These are phyloP conservation scores for Brachionus calyciflorus DNA, from an alignment of 1,140 invertebrate genomes.

Conservation along the genomic window DNA sequence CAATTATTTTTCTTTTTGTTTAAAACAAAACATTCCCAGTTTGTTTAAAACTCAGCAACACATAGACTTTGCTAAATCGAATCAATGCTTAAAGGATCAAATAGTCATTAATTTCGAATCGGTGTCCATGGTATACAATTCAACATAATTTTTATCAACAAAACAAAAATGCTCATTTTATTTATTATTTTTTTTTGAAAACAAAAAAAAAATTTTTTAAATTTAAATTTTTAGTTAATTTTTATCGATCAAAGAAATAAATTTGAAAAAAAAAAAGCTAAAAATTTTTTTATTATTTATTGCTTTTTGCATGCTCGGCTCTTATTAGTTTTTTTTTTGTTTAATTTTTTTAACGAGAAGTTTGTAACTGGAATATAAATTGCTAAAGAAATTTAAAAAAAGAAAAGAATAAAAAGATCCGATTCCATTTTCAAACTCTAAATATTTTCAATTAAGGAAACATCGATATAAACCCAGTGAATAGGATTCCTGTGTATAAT, in stretches of 20 bases:
- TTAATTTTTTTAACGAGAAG: no score
- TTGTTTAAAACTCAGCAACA: no score
- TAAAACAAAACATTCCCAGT: no score
- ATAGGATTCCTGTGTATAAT: neutral
- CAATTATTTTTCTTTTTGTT: no score
- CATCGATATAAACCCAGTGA: slow-evolving; percentile 12
- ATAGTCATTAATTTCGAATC: neutral
- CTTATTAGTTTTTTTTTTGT: no score
- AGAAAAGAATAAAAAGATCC: no score
- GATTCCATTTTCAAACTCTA: neutral
- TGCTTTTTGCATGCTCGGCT: neutral
- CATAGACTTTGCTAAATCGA: no score
- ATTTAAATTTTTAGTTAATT: slow-evolving; percentile 8
- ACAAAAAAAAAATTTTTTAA: neutral
- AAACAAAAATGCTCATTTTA: slow-evolving; percentile 26
- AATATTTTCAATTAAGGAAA: slow-evolving; percentile 11
- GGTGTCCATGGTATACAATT: neutral
- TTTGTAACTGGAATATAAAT: slow-evolving; percentile 23
- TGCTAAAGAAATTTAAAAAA: no score
- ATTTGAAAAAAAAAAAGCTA: neutral
- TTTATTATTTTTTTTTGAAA: neutral
- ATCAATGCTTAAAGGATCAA: neutral
- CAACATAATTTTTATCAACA: neutral
- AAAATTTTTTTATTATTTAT: neutral
- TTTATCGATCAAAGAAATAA: neutral